Evolutionary conservation across 2,113 vertebrate species (phyloP).

Genomic region (Quiscalus mexicanus): DNA sequence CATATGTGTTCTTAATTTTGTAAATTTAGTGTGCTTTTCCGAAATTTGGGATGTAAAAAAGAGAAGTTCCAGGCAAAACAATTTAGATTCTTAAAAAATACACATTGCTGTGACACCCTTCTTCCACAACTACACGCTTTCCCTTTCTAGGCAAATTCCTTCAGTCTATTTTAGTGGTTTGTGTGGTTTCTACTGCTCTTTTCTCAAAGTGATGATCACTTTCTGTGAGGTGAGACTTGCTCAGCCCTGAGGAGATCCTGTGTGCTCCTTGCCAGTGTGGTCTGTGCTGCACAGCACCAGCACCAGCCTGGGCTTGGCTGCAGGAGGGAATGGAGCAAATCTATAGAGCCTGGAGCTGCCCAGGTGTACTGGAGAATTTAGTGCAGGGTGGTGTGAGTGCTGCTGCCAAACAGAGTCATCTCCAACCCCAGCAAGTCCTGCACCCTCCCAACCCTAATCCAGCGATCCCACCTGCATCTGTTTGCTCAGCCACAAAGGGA

Average conservation of each 20-base stretch:
- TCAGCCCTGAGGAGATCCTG: neutral
- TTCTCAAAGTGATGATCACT: neutral
- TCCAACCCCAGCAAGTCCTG: neutral
- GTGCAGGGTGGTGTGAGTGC: neutral
- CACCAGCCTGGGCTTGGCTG: neutral
- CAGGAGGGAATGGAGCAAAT: neutral
- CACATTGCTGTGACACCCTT: neutral
- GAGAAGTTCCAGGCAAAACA: neutral
- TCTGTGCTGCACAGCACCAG: neutral
- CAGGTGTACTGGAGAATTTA: neutral
- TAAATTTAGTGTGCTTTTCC: neutral
- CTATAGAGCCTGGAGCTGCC: neutral
- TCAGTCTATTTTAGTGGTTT: neutral
- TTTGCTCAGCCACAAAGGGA: neutral
- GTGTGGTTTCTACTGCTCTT: neutral
- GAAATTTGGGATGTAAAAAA: neutral
- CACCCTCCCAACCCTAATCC: neutral
- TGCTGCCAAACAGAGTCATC: neutral
- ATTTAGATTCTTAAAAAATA: neutral
- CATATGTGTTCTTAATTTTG: neutral
- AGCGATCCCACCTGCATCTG: neutral
- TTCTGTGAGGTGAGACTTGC: neutral
- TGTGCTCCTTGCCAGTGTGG: accelerated
- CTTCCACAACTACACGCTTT: neutral
- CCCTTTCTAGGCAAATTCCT: neutral